Evolutionary conservation across 1,140 invertebrate genomes (phyloP), one percentile per base, ranked within the genome.

Genomic region (Ostrea denselamellosa): DNA sequence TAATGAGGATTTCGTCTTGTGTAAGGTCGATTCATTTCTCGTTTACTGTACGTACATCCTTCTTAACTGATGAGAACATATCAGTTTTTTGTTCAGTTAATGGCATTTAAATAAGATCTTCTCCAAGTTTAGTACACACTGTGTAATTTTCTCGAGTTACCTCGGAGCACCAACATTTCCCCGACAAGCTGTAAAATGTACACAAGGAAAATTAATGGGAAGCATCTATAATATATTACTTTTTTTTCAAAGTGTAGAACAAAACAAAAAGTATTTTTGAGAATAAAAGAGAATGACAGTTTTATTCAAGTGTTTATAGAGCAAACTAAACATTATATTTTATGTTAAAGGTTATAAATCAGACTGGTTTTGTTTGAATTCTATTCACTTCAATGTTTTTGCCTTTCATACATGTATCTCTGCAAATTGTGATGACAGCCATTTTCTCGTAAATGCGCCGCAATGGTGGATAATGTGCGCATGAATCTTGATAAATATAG

Each of bases 61-160:
- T n/a, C 58, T 62, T 62, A 62, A 62, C 58, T 77, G 68, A 14
- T 14, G 12, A 28, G 25, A 34, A 34, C 68, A 28, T 25, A 9
- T 25, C 25, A 25, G 22, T 12, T 77, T 77, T 77, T 77, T 12
- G 25, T 77, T 28, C 25, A 12, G 68, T 77, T 77, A 34, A 77
- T 77, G 68, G 25, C 28, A 14, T 77, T 77, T 77, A 28, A 77
- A 77, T 77, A 12, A 77, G 68, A 77, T 77, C 28, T 34, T 34
- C 68, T 34, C 28, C 68, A 25, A 77, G 28, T 77, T 77, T 28
- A 77, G 25, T 25, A 25, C 68, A 12, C 28, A 77, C 25, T 28
- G 68, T 77, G 25, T 77, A 77, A 77, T 77, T 77, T 77, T 28
- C 22, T 77, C 68, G 68, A 77, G 25, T 77, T 77, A 77, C 68